Conservation (phyloP, 1,140 invertebrate species). For the Drosophila rhopaloa region DNA sequence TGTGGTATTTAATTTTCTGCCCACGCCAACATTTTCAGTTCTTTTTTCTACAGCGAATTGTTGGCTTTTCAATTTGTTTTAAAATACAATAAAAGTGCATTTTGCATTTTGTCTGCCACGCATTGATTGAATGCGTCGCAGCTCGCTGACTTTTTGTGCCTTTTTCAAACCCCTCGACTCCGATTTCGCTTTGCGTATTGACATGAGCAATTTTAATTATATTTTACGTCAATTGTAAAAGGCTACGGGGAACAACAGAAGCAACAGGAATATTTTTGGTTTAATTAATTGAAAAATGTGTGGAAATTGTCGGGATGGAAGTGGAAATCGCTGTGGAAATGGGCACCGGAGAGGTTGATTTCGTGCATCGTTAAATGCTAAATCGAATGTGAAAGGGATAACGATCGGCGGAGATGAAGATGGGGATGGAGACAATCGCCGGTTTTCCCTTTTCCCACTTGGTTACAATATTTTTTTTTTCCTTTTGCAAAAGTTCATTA, state of each 20-base stretch:
- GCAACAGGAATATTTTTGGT: constrained; percentile 71
- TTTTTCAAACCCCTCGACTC: constrained; percentile 6
- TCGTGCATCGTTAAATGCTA: constrained; percentile 53
- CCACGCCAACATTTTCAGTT: constrained; percentile 13
- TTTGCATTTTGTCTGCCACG: constrained; percentile 76
- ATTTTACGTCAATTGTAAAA: constrained; percentile 80
- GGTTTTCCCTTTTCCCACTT: constrained; percentile 38
- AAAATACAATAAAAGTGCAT: constrained; percentile 81
- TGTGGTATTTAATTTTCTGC: constrained; percentile 19
- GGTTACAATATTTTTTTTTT: not conserved
- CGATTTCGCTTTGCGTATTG: constrained; percentile 53
- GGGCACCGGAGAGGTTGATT: constrained; percentile 30
- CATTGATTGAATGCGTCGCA: constrained; percentile 79
- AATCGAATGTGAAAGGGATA: constrained; percentile 53
- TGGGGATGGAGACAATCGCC: constrained; percentile 25
- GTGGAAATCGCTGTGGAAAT: constrained; percentile 46
- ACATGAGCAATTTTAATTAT: constrained; percentile 79
- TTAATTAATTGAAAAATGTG: constrained; percentile 80
- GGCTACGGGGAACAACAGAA: constrained; percentile 52
- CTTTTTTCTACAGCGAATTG: constrained; percentile 41
- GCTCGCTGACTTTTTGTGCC: constrained; percentile 16
- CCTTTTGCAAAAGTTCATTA: constrained; percentile 69
- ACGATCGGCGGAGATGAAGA: constrained; percentile 10
- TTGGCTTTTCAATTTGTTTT: constrained; percentile 80
- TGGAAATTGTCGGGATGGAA: constrained; percentile 33